A percentile compares a stretch with the other conserved stretches of the same genome.
phyloP scores from a whole-genome alignment of 1,140 invertebrate genomes.

The Callitettix versicolor region DNA sequence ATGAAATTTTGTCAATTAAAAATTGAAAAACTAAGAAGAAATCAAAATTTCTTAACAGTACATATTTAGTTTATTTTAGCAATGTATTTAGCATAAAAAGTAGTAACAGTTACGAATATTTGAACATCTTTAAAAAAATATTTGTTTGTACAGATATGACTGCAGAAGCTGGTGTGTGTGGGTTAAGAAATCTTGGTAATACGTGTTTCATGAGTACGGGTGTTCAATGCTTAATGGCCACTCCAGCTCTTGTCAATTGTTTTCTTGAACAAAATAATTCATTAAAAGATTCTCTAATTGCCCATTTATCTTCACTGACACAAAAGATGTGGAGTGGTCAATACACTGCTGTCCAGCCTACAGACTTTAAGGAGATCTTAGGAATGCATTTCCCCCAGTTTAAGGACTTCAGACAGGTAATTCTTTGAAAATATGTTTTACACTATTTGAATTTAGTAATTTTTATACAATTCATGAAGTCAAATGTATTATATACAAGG shows the following conservation, averaged over 20 bases:
- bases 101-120: not conserved
- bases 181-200: conserved; percentile 54
- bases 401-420: conserved; percentile 46
- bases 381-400: conserved; percentile 53
- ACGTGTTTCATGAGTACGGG: conserved; percentile 65
- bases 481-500: too few species aligned
- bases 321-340: conserved; percentile 52
- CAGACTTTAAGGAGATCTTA: conserved; percentile 50
- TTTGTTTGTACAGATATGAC: conserved; percentile 12
- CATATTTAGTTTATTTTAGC: not conserved
- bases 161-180: conserved; percentile 45
- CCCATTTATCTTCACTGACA: conserved; percentile 44
- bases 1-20: too few species aligned
- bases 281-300: conserved; percentile 35
- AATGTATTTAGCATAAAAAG: not conserved
- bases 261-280: conserved; percentile 38
- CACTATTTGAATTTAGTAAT: not conserved
- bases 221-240: conserved; percentile 49
- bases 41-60: not conserved
- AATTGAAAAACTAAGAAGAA: too few species aligned
- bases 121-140: not conserved
- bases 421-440: not conserved
- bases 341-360: conserved; percentile 43
- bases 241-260: conserved; percentile 42
- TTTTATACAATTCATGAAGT: too few species aligned